A percentile compares a stretch with the other conserved stretches of the same genome.
phyloP scores from a whole-genome alignment of 2,797 vertebrate species.

The Lacerta viridis region DNA sequence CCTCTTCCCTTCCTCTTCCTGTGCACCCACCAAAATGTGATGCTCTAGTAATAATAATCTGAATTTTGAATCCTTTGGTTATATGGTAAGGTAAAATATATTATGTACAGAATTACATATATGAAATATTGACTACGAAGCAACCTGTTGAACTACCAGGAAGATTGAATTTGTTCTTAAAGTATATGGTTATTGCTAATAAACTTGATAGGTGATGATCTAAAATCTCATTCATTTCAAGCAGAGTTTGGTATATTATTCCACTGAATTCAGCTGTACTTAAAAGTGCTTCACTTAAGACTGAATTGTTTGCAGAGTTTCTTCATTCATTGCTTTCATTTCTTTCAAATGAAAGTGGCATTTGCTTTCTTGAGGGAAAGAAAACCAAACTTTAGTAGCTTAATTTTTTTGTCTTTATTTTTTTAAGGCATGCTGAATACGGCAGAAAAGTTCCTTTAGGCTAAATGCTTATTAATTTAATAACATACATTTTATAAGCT shows the following conservation, averaged over 20 bases:
- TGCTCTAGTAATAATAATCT: background rate
- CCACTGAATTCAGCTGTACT: background rate
- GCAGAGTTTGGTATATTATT: background rate
- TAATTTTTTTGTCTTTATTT: slow-evolving; percentile 13
- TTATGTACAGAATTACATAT: slow-evolving; percentile 43
- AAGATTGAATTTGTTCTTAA: slow-evolving; percentile 17
- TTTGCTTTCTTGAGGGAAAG: accelerated
- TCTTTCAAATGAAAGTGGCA: slow-evolving; percentile 8
- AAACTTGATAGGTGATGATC: background rate
- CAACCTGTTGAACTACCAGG: slow-evolving; percentile 10
- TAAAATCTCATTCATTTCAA: background rate
- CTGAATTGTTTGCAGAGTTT: background rate
- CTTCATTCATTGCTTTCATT: slow-evolving; percentile 37
- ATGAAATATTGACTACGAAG: slow-evolving; percentile 49
- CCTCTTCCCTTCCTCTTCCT: too few relatives aligned
- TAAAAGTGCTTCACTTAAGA: background rate
- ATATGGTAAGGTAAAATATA: slow-evolving; percentile 29
- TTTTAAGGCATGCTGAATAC: background rate
- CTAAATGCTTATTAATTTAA: slow-evolving; percentile 40
- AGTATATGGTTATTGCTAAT: slow-evolving; percentile 10
- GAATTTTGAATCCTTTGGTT: background rate
- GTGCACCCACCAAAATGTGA: background rate
- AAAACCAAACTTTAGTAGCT: slow-evolving; percentile 6
- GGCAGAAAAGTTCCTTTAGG: slow-evolving; percentile 15
- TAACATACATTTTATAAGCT: slow-evolving; percentile 32